These are phyloP conservation scores for Cisticola juncidis DNA, from an alignment of 2,113 vertebrate genomes.

Conservation along the genomic window DNA sequence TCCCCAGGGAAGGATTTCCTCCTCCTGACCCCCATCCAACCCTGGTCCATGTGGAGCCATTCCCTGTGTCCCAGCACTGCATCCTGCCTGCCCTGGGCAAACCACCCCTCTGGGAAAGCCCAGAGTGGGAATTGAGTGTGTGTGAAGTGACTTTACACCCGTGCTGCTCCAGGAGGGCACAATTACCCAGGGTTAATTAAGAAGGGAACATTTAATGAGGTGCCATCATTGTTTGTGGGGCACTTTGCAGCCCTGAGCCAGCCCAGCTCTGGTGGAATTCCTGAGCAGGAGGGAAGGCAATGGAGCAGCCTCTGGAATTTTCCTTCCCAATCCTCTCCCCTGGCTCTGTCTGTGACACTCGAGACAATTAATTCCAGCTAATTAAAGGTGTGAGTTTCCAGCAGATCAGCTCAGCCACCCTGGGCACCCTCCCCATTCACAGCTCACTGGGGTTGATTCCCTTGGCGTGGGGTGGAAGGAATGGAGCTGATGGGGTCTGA, in stretches of 20 bases:
- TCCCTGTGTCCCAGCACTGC: rapidly evolving
- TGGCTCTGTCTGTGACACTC: not conserved
- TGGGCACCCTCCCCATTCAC: not conserved
- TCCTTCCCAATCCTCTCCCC: not conserved
- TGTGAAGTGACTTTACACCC: not conserved
- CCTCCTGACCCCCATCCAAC: too few relatives aligned
- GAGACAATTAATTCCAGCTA: slow-evolving; percentile 32
- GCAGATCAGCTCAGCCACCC: not conserved
- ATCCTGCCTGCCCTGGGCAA: not conserved
- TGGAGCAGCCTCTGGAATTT: not conserved
- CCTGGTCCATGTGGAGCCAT: not conserved
- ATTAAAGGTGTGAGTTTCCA: slow-evolving; percentile 55
- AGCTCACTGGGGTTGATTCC: not conserved
- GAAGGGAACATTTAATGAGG: not conserved
- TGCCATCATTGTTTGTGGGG: too few relatives aligned
- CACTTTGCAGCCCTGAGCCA: not conserved
- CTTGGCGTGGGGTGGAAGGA: not conserved
- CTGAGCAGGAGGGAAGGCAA: not conserved
- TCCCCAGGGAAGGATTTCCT: too few relatives aligned
- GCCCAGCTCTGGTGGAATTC: not conserved
- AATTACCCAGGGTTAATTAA: not conserved
- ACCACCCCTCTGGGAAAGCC: not conserved
- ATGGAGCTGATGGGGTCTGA: too few relatives aligned
- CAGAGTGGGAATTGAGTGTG: not conserved
- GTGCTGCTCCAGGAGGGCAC: not conserved